phyloP scores from a whole-genome alignment of 2,888 invertebrate genomes.

The Tinea trinotella region DNA sequence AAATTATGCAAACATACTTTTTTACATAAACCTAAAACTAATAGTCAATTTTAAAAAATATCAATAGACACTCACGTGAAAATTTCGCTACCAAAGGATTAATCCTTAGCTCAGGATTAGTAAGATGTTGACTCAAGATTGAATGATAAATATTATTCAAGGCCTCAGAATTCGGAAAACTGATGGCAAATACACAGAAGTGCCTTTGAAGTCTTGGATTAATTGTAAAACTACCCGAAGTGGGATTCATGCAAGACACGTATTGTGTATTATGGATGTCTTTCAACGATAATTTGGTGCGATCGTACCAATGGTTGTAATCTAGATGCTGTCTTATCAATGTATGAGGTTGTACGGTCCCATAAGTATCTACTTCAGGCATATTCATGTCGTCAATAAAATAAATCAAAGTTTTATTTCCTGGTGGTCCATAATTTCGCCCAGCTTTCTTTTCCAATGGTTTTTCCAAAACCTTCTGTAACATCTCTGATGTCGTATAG shows the following conservation, averaged over 20 bases:
- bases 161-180: conserved; percentile 86
- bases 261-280: conserved; percentile 98
- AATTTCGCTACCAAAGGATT: conserved; percentile 77
- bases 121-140: conserved; percentile 89
- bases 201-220: conserved; percentile 94
- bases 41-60: background rate
- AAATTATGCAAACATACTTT: background rate
- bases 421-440: conserved; percentile 95
- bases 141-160: conserved; percentile 90
- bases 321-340: conserved; percentile 95
- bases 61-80: conserved; percentile 56
- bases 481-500: conserved; percentile 95
- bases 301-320: conserved; percentile 93
- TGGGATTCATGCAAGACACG: conserved; percentile 98
- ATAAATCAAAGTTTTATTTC: conserved; percentile 92
- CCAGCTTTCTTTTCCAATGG: conserved; percentile 97
- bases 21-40: background rate
- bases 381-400: conserved; percentile 99
- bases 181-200: conserved; percentile 90
- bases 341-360: conserved; percentile 97
- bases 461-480: conserved; percentile 93
- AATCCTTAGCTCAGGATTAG: conserved; percentile 87
- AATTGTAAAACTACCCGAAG: conserved; percentile 96
- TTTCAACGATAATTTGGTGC: conserved; percentile 89
- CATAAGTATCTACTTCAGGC: conserved; percentile 92